Percentiles rank a stretch among this genome's conserved stretches.
Evolutionary conservation across 2,797 vertebrate genomes (phyloP).

Genomic region (Chaunax sp.): DNA sequence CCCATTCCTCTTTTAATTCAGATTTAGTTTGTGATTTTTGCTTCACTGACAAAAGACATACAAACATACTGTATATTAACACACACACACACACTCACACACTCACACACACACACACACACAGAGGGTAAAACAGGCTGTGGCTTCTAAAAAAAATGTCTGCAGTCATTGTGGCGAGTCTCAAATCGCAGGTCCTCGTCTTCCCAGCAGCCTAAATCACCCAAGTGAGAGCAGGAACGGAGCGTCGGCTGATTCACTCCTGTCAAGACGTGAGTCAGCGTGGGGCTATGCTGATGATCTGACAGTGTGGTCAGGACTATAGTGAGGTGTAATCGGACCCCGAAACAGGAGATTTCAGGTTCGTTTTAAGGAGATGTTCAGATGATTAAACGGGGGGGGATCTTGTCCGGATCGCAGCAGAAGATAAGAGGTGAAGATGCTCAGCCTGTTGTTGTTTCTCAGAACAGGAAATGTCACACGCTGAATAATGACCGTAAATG

Average conservation of each 20-base stretch:
- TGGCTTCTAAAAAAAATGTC: conserved; percentile 74
- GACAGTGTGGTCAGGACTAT: conserved; percentile 59
- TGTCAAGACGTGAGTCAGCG: conserved; percentile 62
- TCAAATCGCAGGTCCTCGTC: conserved; percentile 57
- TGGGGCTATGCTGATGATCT: conserved; percentile 47
- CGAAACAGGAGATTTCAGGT: neutral
- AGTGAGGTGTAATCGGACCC: conserved; percentile 16
- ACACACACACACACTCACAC: conserved; percentile 14
- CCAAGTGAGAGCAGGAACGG: conserved; percentile 46
- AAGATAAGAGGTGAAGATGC: conserved; percentile 8
- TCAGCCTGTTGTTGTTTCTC: conserved; percentile 21
- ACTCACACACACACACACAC: conserved; percentile 17
- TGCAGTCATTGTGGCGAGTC: conserved; percentile 77
- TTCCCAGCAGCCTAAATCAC: conserved; percentile 74
- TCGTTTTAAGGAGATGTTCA: neutral
- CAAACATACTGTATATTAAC: conserved; percentile 13
- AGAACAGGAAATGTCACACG: conserved; percentile 63
- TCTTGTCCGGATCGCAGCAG: conserved; percentile 33
- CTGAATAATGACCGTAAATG: conserved; percentile 62
- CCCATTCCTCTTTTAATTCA: too few relatives aligned
- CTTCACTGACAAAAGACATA: too few relatives aligned
- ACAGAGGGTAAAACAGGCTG: conserved; percentile 53
- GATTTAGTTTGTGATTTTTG: too few relatives aligned
- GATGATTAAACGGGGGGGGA: too few relatives aligned
- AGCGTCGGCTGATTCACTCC: conserved; percentile 57